Base-by-base conservation (phyloP, 1,140 invertebrate genomes). In the Nebria ingens region DNA sequence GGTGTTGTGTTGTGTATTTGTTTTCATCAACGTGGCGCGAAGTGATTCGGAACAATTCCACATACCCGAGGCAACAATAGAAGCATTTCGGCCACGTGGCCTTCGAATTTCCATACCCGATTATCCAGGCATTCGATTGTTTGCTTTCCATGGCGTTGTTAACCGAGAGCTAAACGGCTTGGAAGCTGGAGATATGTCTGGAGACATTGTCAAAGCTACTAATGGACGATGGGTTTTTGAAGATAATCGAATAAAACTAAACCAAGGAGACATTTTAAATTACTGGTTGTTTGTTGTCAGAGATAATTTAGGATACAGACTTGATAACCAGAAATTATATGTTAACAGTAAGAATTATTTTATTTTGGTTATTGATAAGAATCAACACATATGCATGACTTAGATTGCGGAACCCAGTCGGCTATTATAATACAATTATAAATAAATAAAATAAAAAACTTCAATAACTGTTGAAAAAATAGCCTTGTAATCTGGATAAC, bases 281-380 rank as follows among this genome's bases (percentile, higher is more conserved):
- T 79, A 73, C 56, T 79, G 78, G 78, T n/a, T 79, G 17, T 77
- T 77, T 57, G 74, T 79, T 2, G 67, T 78, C 9, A 75, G 73
- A 54, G 57, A 76, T 52, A 69, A 70, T 0, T 53, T 65, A 19
- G 69, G 69, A 6, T 65, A 68, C 60, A 60, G 62, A 57, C 60
- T 61, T 2, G 62, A 68, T 38, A 21, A 68, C 57, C 62, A 62
- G 21, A 13, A 52, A 11, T 68, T 57, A 52, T 34, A 23, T 12
- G 58, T 65, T 4, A 57, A 52, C 56, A 64, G 66, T 66, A 56
- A 60, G 58, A 53, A 19, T 19, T 49, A 13, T 17, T 11, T 49
- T 51, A 50, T 21, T 42, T 45, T 15, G n/a, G 21, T 21, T 2
- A 45, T 42, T n/a, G n/a, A n/a, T n/a, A n/a, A n/a, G n/a, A n/a